Percentiles rank a stretch among this genome's conserved stretches.
Evolutionary conservation across 2,113 vertebrate species (phyloP).

Genomic region (Thamnaconus septentrionalis): DNA sequence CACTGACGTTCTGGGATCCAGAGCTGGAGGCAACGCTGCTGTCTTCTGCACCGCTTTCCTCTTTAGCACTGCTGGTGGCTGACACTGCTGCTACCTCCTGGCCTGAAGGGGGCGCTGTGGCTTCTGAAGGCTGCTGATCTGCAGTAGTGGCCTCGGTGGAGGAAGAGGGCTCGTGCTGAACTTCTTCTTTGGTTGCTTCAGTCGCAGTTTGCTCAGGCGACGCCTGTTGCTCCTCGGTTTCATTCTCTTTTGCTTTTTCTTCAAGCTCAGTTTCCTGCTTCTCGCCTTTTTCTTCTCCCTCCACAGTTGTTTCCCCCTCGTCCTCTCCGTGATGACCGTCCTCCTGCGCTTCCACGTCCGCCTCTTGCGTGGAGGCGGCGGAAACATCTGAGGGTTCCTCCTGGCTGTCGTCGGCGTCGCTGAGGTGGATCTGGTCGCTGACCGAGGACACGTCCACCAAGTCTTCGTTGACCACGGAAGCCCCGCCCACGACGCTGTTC

Average conservation of each 20-base stretch:
- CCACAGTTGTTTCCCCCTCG: constrained; percentile 47
- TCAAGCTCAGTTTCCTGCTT: neutral
- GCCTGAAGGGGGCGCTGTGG: constrained; percentile 24
- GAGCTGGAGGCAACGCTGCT: constrained; percentile 24
- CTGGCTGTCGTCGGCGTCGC: constrained; percentile 58
- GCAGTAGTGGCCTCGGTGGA: constrained; percentile 6
- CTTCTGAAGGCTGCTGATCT: constrained; percentile 23
- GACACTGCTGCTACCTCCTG: constrained; percentile 34
- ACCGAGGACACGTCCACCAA: constrained; percentile 53
- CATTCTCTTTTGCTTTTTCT: constrained; percentile 5
- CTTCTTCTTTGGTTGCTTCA: constrained; percentile 33
- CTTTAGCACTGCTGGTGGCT: constrained; percentile 21
- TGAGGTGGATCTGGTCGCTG: constrained; percentile 46
- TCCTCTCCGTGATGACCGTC: constrained; percentile 46
- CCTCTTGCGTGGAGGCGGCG: constrained; percentile 41
- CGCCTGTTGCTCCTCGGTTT: constrained; percentile 14
- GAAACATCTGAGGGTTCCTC: constrained; percentile 63
- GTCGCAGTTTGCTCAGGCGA: constrained; percentile 16
- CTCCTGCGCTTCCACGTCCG: constrained; percentile 46
- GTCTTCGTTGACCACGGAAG: constrained; percentile 50
- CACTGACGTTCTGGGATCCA: constrained; percentile 21
- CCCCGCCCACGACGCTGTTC: constrained; percentile 46
- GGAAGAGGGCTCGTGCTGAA: constrained; percentile 22
- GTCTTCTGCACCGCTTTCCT: constrained; percentile 38
- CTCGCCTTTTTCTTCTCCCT: constrained; percentile 36